phyloP scores from a whole-genome alignment of 2,797 vertebrate species.

The Hyperoplus immaculatus region DNA sequence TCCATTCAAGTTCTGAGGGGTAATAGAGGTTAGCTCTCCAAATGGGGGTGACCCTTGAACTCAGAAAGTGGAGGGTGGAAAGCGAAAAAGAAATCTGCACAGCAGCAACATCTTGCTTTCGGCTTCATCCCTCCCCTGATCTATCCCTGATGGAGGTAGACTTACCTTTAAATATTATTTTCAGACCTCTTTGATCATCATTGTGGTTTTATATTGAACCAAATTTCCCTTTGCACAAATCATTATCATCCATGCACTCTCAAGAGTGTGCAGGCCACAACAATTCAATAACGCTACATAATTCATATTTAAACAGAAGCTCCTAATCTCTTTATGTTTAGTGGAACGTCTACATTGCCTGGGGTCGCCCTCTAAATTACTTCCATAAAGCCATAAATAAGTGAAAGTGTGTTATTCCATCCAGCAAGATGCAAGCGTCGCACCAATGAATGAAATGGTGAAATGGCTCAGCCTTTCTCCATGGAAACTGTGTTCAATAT shows the following conservation, averaged over 20 bases:
- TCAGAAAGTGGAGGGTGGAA: slow-evolving; percentile 8
- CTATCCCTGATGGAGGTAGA: neutral
- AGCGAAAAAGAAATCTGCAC: slow-evolving; percentile 49
- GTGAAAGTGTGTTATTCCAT: slow-evolving; percentile 28
- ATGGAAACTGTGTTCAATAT: slow-evolving; percentile 87
- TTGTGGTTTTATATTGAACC: slow-evolving; percentile 4
- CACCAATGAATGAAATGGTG: slow-evolving; percentile 61
- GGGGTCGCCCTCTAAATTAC: neutral
- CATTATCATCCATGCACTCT: neutral
- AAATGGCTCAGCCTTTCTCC: slow-evolving; percentile 79
- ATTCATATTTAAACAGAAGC: slow-evolving; percentile 8
- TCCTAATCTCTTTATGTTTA: neutral
- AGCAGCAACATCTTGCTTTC: slow-evolving; percentile 51
- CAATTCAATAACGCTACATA: slow-evolving; percentile 15
- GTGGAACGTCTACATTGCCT: slow-evolving; percentile 3
- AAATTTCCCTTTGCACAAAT: slow-evolving; percentile 9
- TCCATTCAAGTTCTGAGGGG: slow-evolving; percentile 32
- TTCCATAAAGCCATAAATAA: slow-evolving; percentile 20
- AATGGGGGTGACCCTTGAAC: slow-evolving; percentile 34
- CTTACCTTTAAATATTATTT: neutral
- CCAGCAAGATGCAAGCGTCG: neutral
- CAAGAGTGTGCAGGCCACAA: neutral
- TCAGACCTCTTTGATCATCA: slow-evolving; percentile 2
- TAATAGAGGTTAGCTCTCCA: slow-evolving; percentile 41
- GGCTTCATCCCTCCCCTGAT: slow-evolving; percentile 13